phyloP scores from a whole-genome alignment of 2,797 vertebrate species.

The Chaetophractus vellerosus region DNA sequence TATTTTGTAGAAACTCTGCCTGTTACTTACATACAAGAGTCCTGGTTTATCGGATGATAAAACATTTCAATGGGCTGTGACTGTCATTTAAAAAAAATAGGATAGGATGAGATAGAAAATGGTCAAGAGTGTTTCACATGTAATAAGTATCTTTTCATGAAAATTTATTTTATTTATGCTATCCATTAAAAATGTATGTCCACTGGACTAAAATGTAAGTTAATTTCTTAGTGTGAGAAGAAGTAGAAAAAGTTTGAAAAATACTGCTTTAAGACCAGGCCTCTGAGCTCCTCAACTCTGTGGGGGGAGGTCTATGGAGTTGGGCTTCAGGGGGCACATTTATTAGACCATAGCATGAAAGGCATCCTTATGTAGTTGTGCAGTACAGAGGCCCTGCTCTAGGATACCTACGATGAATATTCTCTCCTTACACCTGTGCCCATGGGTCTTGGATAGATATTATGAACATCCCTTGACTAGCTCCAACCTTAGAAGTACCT shows the following conservation, averaged over 20 bases:
- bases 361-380: not conserved
- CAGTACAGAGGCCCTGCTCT: not conserved
- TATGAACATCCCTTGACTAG: not conserved
- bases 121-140: slow-evolving; percentile 6
- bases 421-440: not conserved
- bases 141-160: not conserved
- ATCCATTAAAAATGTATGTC: slow-evolving; percentile 25
- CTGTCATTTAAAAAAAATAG: slow-evolving; percentile 1
- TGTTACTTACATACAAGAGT: not conserved
- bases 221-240: slow-evolving; percentile 20
- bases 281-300: not conserved
- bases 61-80: slow-evolving; percentile 56
- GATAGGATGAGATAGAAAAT: slow-evolving; percentile 31
- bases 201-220: slow-evolving; percentile 31
- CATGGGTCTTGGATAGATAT: not conserved
- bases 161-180: slow-evolving; percentile 30
- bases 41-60: slow-evolving; percentile 18
- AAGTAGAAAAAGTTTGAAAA: slow-evolving; percentile 24
- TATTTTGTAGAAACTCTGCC: slow-evolving; percentile 32
- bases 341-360: not conserved
- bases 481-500: not conserved
- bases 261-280: not conserved
- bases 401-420: not conserved
- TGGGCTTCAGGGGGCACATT: not conserved
- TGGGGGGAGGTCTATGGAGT: not conserved